phyloP scores from a whole-genome alignment of 2,888 invertebrate species.

The Orgyia antiqua region DNA sequence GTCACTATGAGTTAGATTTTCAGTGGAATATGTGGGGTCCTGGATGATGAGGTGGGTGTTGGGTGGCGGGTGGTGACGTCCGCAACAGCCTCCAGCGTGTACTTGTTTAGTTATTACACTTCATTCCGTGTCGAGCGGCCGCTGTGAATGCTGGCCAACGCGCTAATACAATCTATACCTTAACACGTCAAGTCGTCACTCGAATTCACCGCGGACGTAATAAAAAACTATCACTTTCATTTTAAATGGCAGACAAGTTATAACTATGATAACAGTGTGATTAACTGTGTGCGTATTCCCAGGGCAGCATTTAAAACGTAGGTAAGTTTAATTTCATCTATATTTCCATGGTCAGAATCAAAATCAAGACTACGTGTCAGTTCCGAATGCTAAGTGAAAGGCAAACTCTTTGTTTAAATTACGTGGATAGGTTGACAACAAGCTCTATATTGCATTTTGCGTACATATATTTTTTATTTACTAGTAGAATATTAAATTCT shows the following conservation, averaged over 20 bases:
- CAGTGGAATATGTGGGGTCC: constrained; percentile 4
- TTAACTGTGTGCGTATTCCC: constrained; percentile 41
- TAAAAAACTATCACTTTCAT: constrained; percentile 60
- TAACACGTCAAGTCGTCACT: constrained; percentile 40
- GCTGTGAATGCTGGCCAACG: constrained; percentile 53
- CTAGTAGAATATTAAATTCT: constrained; percentile 10
- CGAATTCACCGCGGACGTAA: constrained; percentile 31
- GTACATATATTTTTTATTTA: constrained; percentile 19
- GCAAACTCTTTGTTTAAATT: constrained; percentile 68
- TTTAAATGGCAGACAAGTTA: constrained; percentile 35
- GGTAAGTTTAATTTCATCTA: constrained; percentile 40
- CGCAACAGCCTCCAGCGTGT: constrained; percentile 19
- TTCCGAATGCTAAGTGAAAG: constrained; percentile 71
- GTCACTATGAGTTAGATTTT: no score
- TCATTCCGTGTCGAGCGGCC: constrained; percentile 47
- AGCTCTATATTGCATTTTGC: constrained; percentile 31
- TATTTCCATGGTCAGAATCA: constrained; percentile 39
- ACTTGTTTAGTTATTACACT: constrained; percentile 25
- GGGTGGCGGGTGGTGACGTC: constrained; percentile 12
- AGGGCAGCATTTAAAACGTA: constrained; percentile 49
- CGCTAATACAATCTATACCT: constrained; percentile 16
- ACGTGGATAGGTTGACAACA: constrained; percentile 49
- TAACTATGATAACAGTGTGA: constrained; percentile 55
- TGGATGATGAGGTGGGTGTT: constrained; percentile 8
- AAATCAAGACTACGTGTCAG: constrained; percentile 70